phyloP scores from a whole-genome alignment of 1,140 invertebrate species.

The Steinernema khuongi region DNA sequence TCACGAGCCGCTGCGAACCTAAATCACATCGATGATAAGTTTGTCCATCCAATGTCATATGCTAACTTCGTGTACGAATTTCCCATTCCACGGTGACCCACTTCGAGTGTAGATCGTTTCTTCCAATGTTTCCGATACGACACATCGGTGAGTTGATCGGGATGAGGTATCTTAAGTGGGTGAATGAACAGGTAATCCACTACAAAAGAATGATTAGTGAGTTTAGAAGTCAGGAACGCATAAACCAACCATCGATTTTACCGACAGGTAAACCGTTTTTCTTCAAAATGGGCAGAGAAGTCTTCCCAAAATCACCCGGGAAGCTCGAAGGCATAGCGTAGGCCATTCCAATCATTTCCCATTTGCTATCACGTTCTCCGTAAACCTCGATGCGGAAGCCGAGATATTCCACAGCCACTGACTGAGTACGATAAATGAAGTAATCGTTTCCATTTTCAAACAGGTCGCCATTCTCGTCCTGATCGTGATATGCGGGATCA shows the following conservation, averaged over 20 bases:
- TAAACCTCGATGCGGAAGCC: slow-evolving; percentile 56
- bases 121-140: slow-evolving; percentile 56
- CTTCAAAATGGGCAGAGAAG: slow-evolving; percentile 50
- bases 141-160: slow-evolving; percentile 41
- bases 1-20: slow-evolving; percentile 51
- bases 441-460: slow-evolving; percentile 54
- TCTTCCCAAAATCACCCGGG: slow-evolving; percentile 49
- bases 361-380: slow-evolving; percentile 13
- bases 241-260: slow-evolving; percentile 43
- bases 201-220: slow-evolving; percentile 20
- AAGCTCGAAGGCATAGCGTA: slow-evolving; percentile 56
- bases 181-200: slow-evolving; percentile 51
- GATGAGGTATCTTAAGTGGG: slow-evolving; percentile 29
- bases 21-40: slow-evolving; percentile 12
- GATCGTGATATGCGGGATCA: slow-evolving; percentile 43
- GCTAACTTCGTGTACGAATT: slow-evolving; percentile 57
- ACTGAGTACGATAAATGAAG: slow-evolving; percentile 48
- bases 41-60: neutral
- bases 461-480: slow-evolving; percentile 43
- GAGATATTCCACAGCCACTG: slow-evolving; percentile 55
- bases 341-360: slow-evolving; percentile 43
- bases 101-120: slow-evolving; percentile 53
- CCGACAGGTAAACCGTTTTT: slow-evolving; percentile 50
- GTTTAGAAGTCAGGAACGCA: slow-evolving; percentile 20
- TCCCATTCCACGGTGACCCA: slow-evolving; percentile 56